These are phyloP conservation scores for Gadus macrocephalus DNA, from an alignment of 2,113 vertebrate genomes.

Conservation along the genomic window DNA sequence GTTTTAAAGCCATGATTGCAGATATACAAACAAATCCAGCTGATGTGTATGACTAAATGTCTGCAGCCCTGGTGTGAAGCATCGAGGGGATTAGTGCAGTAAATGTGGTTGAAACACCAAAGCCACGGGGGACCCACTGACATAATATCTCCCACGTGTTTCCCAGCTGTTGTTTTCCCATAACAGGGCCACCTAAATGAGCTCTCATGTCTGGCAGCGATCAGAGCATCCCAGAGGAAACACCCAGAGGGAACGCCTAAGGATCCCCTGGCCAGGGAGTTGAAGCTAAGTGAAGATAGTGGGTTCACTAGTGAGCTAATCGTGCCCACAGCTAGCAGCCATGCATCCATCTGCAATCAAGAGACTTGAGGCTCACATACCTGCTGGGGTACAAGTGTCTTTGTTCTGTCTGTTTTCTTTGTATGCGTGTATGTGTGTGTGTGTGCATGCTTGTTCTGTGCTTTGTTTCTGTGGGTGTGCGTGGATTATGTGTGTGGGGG, in stretches of 20 bases:
- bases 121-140: background rate
- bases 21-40: too few relatives aligned
- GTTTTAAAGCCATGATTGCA: too few relatives aligned
- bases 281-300: conserved; percentile 47
- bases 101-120: too few relatives aligned
- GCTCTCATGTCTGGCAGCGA: conserved; percentile 13
- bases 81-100: too few relatives aligned
- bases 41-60: too few relatives aligned
- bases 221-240: conserved; percentile 31
- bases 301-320: conserved; percentile 44
- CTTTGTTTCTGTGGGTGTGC: conserved; percentile 16
- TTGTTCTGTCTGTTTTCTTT: too few relatives aligned
- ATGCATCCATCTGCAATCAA: conserved; percentile 37
- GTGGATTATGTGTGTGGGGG: conserved; percentile 41
- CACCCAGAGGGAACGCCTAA: conserved; percentile 25
- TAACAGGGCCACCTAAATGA: conserved; percentile 33
- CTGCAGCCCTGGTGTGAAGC: too few relatives aligned
- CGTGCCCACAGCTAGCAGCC: conserved; percentile 28
- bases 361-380: conserved; percentile 33
- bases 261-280: conserved; percentile 9
- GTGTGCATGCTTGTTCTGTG: conserved; percentile 10
- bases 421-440: background rate
- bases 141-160: conserved; percentile 45
- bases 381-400: background rate
- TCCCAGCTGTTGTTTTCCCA: conserved; percentile 46